phyloP scores from a whole-genome alignment of 2,797 vertebrate genomes.

The Eulemur albifrons region DNA sequence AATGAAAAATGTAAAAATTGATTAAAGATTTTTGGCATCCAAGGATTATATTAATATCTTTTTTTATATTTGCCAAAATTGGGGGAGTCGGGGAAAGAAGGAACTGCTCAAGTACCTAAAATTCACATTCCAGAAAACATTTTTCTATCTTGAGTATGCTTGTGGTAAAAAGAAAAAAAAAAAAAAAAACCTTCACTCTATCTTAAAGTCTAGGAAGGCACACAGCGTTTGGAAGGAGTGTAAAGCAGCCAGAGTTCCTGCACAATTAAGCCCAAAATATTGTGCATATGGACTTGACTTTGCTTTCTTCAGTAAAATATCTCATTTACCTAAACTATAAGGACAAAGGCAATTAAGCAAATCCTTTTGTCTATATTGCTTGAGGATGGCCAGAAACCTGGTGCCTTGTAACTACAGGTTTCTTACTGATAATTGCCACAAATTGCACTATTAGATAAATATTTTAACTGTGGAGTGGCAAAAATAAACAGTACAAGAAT shows the following conservation, averaged over 20 bases:
- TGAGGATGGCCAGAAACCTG: rapidly evolving
- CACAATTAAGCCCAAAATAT: neutral
- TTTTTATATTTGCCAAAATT: neutral
- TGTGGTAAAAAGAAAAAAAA: neutral
- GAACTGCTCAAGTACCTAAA: slow-evolving; percentile 41
- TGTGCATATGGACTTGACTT: neutral
- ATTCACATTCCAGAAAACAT: slow-evolving; percentile 49
- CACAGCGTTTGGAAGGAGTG: neutral
- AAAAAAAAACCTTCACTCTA: neutral
- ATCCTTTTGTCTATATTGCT: neutral
- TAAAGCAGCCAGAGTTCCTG: neutral
- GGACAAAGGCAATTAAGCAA: neutral
- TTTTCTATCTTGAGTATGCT: slow-evolving; percentile 24
- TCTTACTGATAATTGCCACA: neutral
- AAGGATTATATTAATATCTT: slow-evolving; percentile 23
- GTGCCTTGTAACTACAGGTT: neutral
- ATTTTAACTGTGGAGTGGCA: neutral
- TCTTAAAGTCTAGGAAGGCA: neutral
- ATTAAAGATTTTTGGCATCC: neutral
- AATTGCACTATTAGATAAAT: neutral
- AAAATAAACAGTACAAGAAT: neutral
- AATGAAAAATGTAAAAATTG: neutral
- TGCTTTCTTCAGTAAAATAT: neutral
- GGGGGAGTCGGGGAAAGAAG: too few relatives aligned
- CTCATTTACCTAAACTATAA: neutral